Evolutionary conservation across 2,888 invertebrate genomes (phyloP).

Genomic region (Steromphala cineraria): DNA sequence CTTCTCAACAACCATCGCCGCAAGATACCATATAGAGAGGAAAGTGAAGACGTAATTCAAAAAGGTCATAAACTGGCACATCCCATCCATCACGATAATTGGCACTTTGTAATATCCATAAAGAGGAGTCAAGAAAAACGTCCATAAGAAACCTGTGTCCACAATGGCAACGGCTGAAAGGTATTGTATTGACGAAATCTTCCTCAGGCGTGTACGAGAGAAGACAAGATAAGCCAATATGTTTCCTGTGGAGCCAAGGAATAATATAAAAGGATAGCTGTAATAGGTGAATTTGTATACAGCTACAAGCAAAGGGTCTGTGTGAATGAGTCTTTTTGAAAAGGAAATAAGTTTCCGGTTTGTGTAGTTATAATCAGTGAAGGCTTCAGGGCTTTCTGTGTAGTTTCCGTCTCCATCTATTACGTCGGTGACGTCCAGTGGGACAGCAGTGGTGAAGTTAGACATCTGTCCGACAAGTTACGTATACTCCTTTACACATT

Average conservation of each 20-base stretch:
- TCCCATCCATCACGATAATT: constrained; percentile 75
- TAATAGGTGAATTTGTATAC: constrained; percentile 74
- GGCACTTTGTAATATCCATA: constrained; percentile 37
- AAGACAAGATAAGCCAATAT: constrained; percentile 85
- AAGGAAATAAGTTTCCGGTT: background rate
- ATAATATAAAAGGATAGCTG: constrained; percentile 83
- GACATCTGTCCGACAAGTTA: too few relatives aligned
- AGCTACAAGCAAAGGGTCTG: background rate
- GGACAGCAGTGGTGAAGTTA: too few relatives aligned
- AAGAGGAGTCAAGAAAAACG: constrained; percentile 77
- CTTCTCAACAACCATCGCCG: constrained; percentile 59
- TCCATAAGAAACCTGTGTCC: constrained; percentile 84
- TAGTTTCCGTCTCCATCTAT: too few relatives aligned
- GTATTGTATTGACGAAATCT: constrained; percentile 86
- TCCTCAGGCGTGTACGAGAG: constrained; percentile 83
- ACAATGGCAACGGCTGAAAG: constrained; percentile 85
- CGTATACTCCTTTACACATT: too few relatives aligned
- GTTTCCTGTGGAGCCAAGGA: constrained; percentile 87
- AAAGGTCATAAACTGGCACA: constrained; percentile 85
- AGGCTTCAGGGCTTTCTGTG: too few relatives aligned
- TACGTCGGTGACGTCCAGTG: too few relatives aligned
- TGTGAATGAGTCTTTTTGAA: background rate
- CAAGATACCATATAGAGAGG: constrained; percentile 62
- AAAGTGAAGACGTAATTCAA: constrained; percentile 76
- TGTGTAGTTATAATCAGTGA: too few relatives aligned